A percentile compares a stretch with the other conserved stretches of the same genome.
phyloP scores from a whole-genome alignment of 2,113 vertebrate species.

The Eulacestoma nigropectus region DNA sequence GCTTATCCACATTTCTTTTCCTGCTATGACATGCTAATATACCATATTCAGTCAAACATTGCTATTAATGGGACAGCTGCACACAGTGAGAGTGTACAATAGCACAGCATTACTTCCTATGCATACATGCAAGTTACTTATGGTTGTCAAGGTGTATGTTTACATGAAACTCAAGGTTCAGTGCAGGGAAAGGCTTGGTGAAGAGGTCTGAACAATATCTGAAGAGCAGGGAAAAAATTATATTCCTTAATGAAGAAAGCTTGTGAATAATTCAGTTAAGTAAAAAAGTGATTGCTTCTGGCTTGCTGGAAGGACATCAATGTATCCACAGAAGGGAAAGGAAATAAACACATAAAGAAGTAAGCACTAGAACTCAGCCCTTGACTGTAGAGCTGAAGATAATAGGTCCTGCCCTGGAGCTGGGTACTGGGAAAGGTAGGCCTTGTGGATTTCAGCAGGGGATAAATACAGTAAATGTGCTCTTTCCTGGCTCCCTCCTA shows the following conservation, averaged over 20 bases:
- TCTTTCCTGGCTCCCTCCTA: neutral
- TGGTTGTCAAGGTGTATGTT: neutral
- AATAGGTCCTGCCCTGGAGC: fast-evolving
- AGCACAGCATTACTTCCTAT: neutral
- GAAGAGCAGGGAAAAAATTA: neutral
- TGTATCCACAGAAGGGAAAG: neutral
- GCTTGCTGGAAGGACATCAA: neutral
- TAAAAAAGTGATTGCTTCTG: neutral
- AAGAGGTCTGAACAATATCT: neutral
- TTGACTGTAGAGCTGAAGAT: neutral
- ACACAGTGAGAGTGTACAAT: neutral
- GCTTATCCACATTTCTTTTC: neutral
- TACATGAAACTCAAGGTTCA: neutral
- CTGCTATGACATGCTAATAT: neutral
- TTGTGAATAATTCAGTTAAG: neutral
- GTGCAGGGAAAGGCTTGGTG: neutral
- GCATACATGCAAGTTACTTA: neutral
- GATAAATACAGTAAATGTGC: neutral
- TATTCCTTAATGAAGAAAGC: neutral
- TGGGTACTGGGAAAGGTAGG: neutral
- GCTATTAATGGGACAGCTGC: neutral
- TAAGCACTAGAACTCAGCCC: neutral
- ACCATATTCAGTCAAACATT: neutral
- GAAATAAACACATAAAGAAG: neutral
- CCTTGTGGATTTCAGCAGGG: neutral